Base-by-base conservation (phyloP, 2,888 invertebrate genomes). In the Tetropium fuscum region DNA sequence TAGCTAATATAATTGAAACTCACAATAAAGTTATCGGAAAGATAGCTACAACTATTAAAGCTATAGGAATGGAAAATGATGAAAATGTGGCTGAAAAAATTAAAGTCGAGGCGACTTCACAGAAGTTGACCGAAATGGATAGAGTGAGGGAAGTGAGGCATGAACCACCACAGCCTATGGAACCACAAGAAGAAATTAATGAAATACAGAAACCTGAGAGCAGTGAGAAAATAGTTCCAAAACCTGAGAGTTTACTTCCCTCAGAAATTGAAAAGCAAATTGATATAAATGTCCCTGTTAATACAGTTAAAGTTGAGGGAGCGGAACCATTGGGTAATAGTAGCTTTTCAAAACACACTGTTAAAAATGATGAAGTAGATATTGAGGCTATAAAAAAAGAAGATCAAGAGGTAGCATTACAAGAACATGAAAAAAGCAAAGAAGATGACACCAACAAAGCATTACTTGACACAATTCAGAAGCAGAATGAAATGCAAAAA, bases 401-500 rank as follows among this genome's bases (percentile, higher is more conserved):
- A 68, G 82, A 82, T 8, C 76, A 75, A 57, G 82, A 82, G 74
- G 71, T 83, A 38, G 80, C 81, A 19, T 81, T 82, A 16, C 75
- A 77, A 63, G 75, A 76, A 18, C 80, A 81, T 38, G 69, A 74
- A 11, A 74, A 73, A 40, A 44, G 19, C 5, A 76, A 79, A 30
- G 65, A 73, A 3, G 75, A 78, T 60, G 70, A 78, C 5, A 71
- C 68, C 1, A 80, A 82, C 53, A 79, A 82, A 59, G 82, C 86
- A 67, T 75, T 90, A 6, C 82, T 88, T 22, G 86, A 88, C 75
- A 87, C 88, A 11, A 83, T 91, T 13, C 87, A 90, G 78, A 86
- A 88, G 74, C 88, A 91, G 65, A 87, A 88, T 56, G 84, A 87
- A 75, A 88, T 89, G 73, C 89, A 90, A 72, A 85, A 87, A 70